Evolutionary conservation across 2,888 invertebrate genomes (phyloP).

Genomic region (Chloromyia formosa): DNA sequence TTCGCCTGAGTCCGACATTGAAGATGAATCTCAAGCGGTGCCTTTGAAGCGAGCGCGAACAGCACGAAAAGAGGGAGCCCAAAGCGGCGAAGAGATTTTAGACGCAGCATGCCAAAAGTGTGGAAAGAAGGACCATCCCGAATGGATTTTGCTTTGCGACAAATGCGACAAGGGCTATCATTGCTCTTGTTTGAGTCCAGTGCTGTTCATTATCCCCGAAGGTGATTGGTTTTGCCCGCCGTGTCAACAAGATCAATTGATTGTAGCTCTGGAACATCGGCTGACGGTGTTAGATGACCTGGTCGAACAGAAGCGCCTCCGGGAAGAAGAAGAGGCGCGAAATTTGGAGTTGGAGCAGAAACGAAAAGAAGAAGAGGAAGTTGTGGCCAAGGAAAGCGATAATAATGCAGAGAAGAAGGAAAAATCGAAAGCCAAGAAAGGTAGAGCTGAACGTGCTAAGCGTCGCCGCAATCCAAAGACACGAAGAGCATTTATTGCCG

Average conservation of each 20-base stretch:
- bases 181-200: slow-evolving; percentile 92
- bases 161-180: slow-evolving; percentile 97
- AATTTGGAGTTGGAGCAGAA: slow-evolving; percentile 46
- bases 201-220: slow-evolving; percentile 92
- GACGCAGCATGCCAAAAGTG: slow-evolving; percentile 88
- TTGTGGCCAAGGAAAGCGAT: slow-evolving; percentile 56
- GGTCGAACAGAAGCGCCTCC: slow-evolving; percentile 65
- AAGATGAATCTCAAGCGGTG: slow-evolving; percentile 70
- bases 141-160: slow-evolving; percentile 97
- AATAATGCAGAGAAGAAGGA: slow-evolving; percentile 57
- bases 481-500: background rate
- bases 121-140: slow-evolving; percentile 90
- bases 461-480: slow-evolving; percentile 54
- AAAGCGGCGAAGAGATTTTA: slow-evolving; percentile 59
- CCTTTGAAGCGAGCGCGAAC: slow-evolving; percentile 87
- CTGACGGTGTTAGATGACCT: slow-evolving; percentile 80
- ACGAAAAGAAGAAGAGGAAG: slow-evolving; percentile 10
- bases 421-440: slow-evolving; percentile 56
- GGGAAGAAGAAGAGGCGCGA: slow-evolving; percentile 54
- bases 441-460: slow-evolving; percentile 56
- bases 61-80: slow-evolving; percentile 74
- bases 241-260: slow-evolving; percentile 88
- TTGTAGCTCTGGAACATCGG: slow-evolving; percentile 77
- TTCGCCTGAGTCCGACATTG: slow-evolving; percentile 88
- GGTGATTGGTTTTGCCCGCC: slow-evolving; percentile 99